Evolutionary conservation across 1,140 invertebrate species (phyloP).

Genomic region (Drosophila repleta): DNA sequence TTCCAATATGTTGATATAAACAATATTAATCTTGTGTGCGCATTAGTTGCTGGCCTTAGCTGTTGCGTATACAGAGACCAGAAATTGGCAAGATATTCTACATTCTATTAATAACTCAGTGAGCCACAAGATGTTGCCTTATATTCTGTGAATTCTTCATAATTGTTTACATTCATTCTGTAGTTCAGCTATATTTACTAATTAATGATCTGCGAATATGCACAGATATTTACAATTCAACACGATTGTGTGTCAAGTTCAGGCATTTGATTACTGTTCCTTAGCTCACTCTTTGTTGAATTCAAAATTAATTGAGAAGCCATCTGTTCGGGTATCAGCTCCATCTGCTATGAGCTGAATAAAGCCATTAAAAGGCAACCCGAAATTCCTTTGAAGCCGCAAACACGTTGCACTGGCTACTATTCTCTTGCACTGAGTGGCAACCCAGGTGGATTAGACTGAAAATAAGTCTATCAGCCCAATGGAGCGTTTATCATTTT

Average conservation of each 20-base stretch:
- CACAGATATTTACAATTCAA: background rate
- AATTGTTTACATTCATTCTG: background rate
- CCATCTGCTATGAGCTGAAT: background rate
- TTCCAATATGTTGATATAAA: constrained; percentile 5
- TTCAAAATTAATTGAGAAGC: constrained; percentile 11
- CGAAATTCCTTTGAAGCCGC: constrained; percentile 12
- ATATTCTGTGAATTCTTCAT: no score
- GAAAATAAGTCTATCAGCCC: constrained; percentile 25
- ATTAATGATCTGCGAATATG: background rate
- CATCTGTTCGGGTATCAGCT: constrained; percentile 1
- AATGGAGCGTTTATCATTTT: constrained; percentile 47
- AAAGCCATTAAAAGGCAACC: constrained; percentile 6
- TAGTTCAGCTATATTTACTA: background rate
- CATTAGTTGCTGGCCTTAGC: background rate
- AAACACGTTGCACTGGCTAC: constrained; percentile 6
- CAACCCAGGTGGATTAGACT: constrained; percentile 16
- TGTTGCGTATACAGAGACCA: background rate
- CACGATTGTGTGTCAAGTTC: background rate
- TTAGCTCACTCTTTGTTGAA: background rate
- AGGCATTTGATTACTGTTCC: background rate
- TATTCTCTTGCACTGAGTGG: background rate
- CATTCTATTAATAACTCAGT: background rate
- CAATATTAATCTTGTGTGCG: constrained; percentile 1
- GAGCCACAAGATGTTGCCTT: background rate
- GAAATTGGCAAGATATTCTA: background rate